phyloP scores from a whole-genome alignment of 2,888 invertebrate species.

The Cerastoderma edule region DNA sequence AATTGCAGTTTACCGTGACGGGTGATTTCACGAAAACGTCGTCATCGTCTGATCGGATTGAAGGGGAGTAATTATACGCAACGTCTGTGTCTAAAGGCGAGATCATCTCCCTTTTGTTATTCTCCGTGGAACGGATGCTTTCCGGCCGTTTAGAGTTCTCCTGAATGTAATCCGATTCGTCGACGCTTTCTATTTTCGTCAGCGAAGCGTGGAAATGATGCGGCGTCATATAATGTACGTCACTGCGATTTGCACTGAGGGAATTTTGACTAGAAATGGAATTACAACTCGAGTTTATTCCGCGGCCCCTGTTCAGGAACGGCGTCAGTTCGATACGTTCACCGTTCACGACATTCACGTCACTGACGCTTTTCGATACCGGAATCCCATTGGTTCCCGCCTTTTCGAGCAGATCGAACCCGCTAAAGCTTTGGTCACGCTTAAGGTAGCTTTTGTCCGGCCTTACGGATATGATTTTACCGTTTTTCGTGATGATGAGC shows the following conservation, averaged over 20 bases:
- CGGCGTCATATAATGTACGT: slow-evolving; percentile 10
- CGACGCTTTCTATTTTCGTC: slow-evolving; percentile 59
- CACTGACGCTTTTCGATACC: slow-evolving; percentile 50
- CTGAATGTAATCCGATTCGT: slow-evolving; percentile 36
- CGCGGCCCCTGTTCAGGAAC: slow-evolving; percentile 14
- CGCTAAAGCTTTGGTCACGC: slow-evolving; percentile 50
- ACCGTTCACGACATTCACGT: slow-evolving; percentile 34
- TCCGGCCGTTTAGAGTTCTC: neutral
- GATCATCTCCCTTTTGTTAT: neutral
- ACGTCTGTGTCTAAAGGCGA: slow-evolving; percentile 7
- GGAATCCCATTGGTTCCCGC: slow-evolving; percentile 33
- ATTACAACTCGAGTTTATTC: slow-evolving; percentile 2
- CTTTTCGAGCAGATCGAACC: slow-evolving; percentile 34
- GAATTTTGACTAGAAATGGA: slow-evolving; percentile 24
- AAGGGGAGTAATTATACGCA: slow-evolving; percentile 30
- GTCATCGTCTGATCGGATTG: slow-evolving; percentile 41
- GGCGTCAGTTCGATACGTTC: slow-evolving; percentile 40
- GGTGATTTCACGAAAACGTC: slow-evolving; percentile 33
- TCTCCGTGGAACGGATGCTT: neutral
- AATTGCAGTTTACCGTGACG: slow-evolving; percentile 4
- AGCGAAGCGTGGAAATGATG: slow-evolving; percentile 49
- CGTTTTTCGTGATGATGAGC: slow-evolving; percentile 76
- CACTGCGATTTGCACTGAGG: neutral
- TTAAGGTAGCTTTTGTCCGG: slow-evolving; percentile 53
- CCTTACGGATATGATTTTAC: slow-evolving; percentile 76